phyloP scores from a whole-genome alignment of 2,797 vertebrate species.

The Siniperca scherzeri region DNA sequence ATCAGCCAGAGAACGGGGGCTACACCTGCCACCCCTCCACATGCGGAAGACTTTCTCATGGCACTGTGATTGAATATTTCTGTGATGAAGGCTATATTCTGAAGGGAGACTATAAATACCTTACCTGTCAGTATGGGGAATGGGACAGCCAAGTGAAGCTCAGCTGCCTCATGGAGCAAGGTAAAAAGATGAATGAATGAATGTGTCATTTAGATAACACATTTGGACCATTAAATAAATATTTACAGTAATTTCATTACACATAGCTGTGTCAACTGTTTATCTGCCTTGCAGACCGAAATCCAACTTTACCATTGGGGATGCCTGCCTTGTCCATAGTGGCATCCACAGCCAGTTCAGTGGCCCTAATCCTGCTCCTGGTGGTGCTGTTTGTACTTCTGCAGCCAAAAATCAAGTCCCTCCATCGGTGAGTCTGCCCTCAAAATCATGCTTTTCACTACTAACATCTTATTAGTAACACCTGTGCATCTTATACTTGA shows the following conservation, averaged over 20 bases:
- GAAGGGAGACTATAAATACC: conserved; percentile 96
- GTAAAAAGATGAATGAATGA: conserved; percentile 70
- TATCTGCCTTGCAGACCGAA: conserved; percentile 84
- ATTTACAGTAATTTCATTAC: not conserved
- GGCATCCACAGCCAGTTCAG: conserved; percentile 94
- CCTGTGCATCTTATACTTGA: not conserved
- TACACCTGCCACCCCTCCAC: conserved; percentile 94
- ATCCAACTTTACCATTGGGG: conserved; percentile 87
- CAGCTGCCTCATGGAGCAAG: conserved; percentile 92
- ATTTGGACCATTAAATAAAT: not conserved
- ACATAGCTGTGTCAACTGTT: not conserved
- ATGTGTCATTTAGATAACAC: not conserved
- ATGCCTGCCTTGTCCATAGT: conserved; percentile 95
- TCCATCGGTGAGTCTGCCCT: conserved; percentile 89
- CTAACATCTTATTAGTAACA: not conserved
- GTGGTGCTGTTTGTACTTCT: conserved; percentile 95
- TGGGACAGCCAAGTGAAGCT: conserved; percentile 95
- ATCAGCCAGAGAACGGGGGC: conserved; percentile 93
- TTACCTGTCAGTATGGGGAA: conserved; percentile 95
- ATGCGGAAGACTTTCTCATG: conserved; percentile 89
- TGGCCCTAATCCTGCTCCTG: conserved; percentile 93
- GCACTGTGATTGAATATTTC: conserved; percentile 95
- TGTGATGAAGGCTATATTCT: conserved; percentile 95
- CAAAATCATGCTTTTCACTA: not conserved
- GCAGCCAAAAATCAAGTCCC: conserved; percentile 96